Conservation (phyloP, 2,113 vertebrate genomes). For the Hippocampus guttulatus region DNA sequence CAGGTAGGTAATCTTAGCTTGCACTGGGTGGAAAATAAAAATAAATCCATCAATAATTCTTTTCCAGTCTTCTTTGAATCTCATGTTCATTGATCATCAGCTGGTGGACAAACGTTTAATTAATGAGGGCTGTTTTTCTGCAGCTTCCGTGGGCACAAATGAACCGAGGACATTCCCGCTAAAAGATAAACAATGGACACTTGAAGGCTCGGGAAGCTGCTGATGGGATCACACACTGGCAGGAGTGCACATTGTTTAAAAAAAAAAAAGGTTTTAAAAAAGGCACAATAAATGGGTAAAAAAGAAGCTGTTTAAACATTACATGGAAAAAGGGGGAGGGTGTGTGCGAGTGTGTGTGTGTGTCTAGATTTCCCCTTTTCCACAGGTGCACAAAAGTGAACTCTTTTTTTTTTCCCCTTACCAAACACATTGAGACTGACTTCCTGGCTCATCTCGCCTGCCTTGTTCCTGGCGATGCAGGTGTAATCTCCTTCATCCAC, state of each 20-base stretch:
- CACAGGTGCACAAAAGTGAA: too few relatives aligned
- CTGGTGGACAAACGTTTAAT: not conserved
- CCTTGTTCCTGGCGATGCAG: constrained; percentile 94
- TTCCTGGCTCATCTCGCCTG: constrained; percentile 81
- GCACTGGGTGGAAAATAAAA: constrained; percentile 49
- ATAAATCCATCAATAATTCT: not conserved
- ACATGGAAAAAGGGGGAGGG: too few relatives aligned
- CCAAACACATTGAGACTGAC: constrained; percentile 95
- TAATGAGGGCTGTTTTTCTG: not conserved
- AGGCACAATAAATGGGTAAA: not conserved
- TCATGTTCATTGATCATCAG: not conserved
- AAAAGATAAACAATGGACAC: not conserved
- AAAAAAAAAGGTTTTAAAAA: not conserved
- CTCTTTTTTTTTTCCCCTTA: constrained; percentile 59
- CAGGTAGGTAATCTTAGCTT: constrained; percentile 90
- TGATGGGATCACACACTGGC: not conserved
- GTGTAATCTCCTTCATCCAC: constrained; percentile 90
- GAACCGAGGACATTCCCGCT: not conserved
- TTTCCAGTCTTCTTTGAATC: not conserved
- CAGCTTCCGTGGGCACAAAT: not conserved
- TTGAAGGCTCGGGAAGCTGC: not conserved
- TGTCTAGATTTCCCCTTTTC: too few relatives aligned
- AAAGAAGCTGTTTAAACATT: not conserved
- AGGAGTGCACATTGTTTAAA: not conserved
- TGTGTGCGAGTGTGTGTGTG: too few relatives aligned